These are phyloP conservation scores for Limenitis camilla DNA, from an alignment of 2,888 invertebrate species.

Conservation along the genomic window DNA sequence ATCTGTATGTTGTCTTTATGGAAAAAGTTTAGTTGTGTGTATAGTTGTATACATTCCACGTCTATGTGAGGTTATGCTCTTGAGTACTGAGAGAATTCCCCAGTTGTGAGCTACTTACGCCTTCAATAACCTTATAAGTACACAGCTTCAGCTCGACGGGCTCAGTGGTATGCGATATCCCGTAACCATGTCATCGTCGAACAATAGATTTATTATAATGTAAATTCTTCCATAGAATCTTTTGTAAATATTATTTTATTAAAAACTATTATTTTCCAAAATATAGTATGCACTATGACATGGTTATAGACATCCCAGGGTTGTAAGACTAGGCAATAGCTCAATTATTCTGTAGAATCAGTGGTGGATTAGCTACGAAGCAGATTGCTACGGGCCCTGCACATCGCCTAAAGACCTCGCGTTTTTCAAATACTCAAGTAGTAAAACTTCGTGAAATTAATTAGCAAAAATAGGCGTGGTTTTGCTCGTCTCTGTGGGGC, in stretches of 20 bases:
- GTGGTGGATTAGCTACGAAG: too few relatives aligned
- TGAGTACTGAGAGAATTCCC: slow-evolving; percentile 29
- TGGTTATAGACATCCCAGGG: slow-evolving; percentile 69
- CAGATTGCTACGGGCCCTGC: too few relatives aligned
- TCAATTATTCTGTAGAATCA: slow-evolving; percentile 44
- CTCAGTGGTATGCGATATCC: slow-evolving; percentile 66
- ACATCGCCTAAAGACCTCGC: too few relatives aligned
- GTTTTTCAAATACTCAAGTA: too few relatives aligned
- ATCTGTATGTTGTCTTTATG: slow-evolving; percentile 7
- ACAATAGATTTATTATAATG: slow-evolving; percentile 23
- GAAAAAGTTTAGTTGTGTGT: slow-evolving; percentile 4
- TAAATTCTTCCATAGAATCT: slow-evolving; percentile 36
- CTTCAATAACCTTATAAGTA: slow-evolving; percentile 46
- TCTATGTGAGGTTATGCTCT: slow-evolving; percentile 25
- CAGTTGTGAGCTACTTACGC: slow-evolving; percentile 55
- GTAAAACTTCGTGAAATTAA: too few relatives aligned
- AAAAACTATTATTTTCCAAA: neutral
- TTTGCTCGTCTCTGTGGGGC: too few relatives aligned
- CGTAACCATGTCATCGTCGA: slow-evolving; percentile 60
- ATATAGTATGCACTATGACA: slow-evolving; percentile 39
- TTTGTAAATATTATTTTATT: slow-evolving; percentile 53
- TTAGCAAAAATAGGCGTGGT: slow-evolving; percentile 24
- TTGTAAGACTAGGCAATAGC: slow-evolving; percentile 71
- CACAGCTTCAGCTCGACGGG: slow-evolving; percentile 63
- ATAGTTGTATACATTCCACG: slow-evolving; percentile 39